A percentile compares a stretch with the other conserved stretches of the same genome.
These are phyloP conservation scores for Drosophila subsilvestris DNA, from an alignment of 2,888 invertebrate genomes.

Conservation along the genomic window DNA sequence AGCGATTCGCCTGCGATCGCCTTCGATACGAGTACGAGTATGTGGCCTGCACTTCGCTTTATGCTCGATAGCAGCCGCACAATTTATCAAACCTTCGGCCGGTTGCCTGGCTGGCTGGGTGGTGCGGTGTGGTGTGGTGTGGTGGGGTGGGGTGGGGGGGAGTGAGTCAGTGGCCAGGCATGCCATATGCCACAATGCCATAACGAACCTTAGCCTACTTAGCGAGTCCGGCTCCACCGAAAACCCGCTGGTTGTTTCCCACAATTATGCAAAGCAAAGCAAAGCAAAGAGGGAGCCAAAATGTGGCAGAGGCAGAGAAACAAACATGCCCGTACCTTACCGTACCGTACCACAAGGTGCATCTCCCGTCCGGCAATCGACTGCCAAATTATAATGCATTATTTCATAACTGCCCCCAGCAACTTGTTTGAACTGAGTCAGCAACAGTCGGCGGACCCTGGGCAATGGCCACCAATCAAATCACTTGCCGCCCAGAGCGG, in stretches of 20 bases:
- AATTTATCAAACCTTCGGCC: constrained; percentile 64
- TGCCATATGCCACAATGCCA: constrained; percentile 68
- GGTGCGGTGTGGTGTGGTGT: too few relatives aligned
- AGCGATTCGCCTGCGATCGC: constrained; percentile 68
- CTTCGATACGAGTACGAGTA: constrained; percentile 41
- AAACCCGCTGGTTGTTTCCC: constrained; percentile 78
- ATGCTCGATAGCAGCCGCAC: constrained; percentile 56
- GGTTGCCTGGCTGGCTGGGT: constrained; percentile 6
- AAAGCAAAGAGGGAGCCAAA: constrained; percentile 60
- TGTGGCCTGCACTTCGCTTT: constrained; percentile 64
- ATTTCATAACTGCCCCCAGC: constrained; percentile 78
- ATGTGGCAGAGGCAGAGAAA: constrained; percentile 47
- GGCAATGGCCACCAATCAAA: constrained; percentile 63
- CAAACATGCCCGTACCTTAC: constrained; percentile 62
- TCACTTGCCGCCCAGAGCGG: constrained; percentile 80
- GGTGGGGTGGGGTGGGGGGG: constrained; percentile 8
- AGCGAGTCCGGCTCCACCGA: constrained; percentile 38
- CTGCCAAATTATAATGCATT: constrained; percentile 78
- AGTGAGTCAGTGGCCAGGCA: constrained; percentile 74
- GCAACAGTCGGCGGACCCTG: constrained; percentile 36
- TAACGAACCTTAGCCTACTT: constrained; percentile 79
- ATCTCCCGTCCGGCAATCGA: constrained; percentile 65
- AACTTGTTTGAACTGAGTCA: constrained; percentile 77
- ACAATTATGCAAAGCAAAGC: constrained; percentile 73
- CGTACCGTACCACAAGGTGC: constrained; percentile 65